phyloP scores from a whole-genome alignment of 2,888 invertebrate genomes.

The Polydrusus cervinus region DNA sequence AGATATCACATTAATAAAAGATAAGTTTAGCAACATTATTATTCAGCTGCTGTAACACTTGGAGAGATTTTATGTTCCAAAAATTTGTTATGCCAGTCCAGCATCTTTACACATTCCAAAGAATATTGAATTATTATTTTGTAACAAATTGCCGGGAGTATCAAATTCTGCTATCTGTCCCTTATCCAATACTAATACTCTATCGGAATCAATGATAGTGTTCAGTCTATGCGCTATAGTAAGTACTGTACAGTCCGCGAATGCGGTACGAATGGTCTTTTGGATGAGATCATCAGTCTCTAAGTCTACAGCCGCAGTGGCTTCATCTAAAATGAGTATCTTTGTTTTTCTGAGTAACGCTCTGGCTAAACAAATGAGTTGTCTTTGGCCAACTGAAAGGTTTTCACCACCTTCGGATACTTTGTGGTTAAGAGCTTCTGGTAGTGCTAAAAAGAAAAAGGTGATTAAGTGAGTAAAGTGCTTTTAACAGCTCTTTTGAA shows the following conservation, averaged over 20 bases:
- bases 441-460: constrained; percentile 46
- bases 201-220: constrained; percentile 67
- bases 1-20: too few species aligned
- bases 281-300: constrained; percentile 93
- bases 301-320: constrained; percentile 92
- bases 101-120: constrained; percentile 71
- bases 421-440: constrained; percentile 69
- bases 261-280: constrained; percentile 82
- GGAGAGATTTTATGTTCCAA: too few species aligned
- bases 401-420: constrained; percentile 95
- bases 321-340: constrained; percentile 89
- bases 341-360: constrained; percentile 90
- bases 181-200: constrained; percentile 67
- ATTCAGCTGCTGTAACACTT: too few species aligned
- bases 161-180: constrained; percentile 68
- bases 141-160: constrained; percentile 61
- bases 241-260: constrained; percentile 73
- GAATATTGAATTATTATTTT: constrained; percentile 67
- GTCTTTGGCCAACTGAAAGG: constrained; percentile 90
- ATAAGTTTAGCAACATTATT: too few species aligned
- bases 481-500: too few species aligned
- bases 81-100: constrained; percentile 56
- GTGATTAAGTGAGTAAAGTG: too few species aligned
- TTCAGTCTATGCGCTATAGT: constrained; percentile 76
- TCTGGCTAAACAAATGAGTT: constrained; percentile 89